These are phyloP conservation scores for Tenthredo distinguenda DNA, from an alignment of 2,888 invertebrate genomes.

Conservation along the genomic window DNA sequence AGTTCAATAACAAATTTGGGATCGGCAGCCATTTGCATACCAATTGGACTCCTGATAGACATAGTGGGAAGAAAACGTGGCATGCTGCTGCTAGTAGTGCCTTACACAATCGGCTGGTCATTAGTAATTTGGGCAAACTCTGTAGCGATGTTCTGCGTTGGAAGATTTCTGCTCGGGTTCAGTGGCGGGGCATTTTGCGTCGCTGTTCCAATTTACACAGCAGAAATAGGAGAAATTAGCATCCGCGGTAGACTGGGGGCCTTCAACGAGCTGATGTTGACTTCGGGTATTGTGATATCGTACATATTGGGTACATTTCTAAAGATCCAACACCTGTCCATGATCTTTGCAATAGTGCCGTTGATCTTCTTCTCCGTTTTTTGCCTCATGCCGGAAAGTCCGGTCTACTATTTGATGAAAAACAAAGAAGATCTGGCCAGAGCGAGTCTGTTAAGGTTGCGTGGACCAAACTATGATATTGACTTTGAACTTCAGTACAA, in stretches of 20 bases:
- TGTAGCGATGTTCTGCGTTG: constrained; percentile 83
- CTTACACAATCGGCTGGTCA: constrained; percentile 88
- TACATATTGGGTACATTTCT: constrained; percentile 85
- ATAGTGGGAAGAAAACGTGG: constrained; percentile 86
- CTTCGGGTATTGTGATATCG: constrained; percentile 89
- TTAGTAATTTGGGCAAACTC: constrained; percentile 86
- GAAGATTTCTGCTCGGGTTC: constrained; percentile 86
- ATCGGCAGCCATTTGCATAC: constrained; percentile 86
- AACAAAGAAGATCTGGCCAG: constrained; percentile 84
- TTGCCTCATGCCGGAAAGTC: constrained; percentile 93
- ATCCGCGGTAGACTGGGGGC: constrained; percentile 92
- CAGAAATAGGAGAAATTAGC: constrained; percentile 91
- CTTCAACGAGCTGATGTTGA: constrained; percentile 92
- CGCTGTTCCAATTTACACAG: constrained; percentile 90
- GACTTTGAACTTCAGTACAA: constrained; percentile 84
- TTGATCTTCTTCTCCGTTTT: constrained; percentile 86
- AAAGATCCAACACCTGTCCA: constrained; percentile 82
- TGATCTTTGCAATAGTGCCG: constrained; percentile 85
- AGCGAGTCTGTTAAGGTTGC: constrained; percentile 85
- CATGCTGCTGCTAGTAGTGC: constrained; percentile 83
- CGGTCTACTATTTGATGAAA: constrained; percentile 85
- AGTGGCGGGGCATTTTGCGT: constrained; percentile 91
- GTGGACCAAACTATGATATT: constrained; percentile 87
- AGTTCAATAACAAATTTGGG: constrained; percentile 87
- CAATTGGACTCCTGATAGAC: constrained; percentile 86